Evolutionary conservation across 2,113 vertebrate genomes (phyloP).

Genomic region (Brachyhypopomus occidentalis): DNA sequence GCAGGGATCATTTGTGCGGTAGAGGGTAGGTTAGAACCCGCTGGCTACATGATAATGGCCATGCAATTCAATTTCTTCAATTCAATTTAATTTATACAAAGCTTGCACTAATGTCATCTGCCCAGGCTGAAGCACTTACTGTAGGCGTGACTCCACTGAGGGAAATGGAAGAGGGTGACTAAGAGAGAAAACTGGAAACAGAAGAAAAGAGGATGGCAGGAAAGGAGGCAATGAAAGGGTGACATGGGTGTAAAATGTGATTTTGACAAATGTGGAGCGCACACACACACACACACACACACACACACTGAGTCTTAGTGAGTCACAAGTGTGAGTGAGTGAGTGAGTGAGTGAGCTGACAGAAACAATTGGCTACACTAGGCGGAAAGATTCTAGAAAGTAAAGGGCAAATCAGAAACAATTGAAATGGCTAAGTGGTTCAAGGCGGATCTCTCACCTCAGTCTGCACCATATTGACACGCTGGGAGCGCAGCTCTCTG

Average conservation of each 20-base stretch:
- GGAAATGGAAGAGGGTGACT: neutral
- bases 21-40: neutral
- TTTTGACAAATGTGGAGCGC: neutral
- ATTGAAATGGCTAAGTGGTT: neutral
- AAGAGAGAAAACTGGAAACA: neutral
- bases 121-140: slow-evolving; percentile 10
- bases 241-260: neutral
- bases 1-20: neutral
- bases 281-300: neutral
- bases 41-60: slow-evolving; percentile 14
- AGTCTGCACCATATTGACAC: slow-evolving; percentile 96
- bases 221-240: neutral
- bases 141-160: neutral
- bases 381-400: neutral
- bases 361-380: neutral
- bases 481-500: slow-evolving; percentile 92
- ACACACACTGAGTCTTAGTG: too few species aligned
- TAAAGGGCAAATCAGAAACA: neutral
- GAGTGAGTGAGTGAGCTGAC: neutral
- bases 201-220: neutral
- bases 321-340: too few species aligned
- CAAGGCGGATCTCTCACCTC: slow-evolving; percentile 77
- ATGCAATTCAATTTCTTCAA: slow-evolving; percentile 16
- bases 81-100: slow-evolving; percentile 28
- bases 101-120: slow-evolving; percentile 22